Evolutionary conservation across 2,113 vertebrate species (phyloP).

Genomic region (Coturnix japonica): DNA sequence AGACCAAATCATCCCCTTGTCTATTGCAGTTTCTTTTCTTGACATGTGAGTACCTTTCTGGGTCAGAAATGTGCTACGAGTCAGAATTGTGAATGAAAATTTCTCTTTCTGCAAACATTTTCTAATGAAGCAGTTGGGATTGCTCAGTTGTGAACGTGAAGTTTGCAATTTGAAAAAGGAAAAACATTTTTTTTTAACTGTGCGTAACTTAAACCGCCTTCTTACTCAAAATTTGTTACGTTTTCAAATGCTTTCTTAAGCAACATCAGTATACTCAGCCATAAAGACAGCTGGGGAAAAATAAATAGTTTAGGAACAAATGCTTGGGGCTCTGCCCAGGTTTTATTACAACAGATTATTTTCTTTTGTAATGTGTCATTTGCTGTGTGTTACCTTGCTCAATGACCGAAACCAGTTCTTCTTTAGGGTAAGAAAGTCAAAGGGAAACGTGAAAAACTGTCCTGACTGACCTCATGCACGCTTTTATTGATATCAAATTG

Average conservation of each 20-base stretch:
- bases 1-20: neutral
- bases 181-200: neutral
- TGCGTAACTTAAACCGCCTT: neutral
- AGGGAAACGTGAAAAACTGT: conserved; percentile 53
- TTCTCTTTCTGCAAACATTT: neutral
- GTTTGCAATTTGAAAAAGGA: neutral
- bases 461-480: conserved; percentile 40
- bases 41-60: neutral
- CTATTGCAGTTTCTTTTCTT: neutral
- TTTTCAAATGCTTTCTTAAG: conserved; percentile 17
- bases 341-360: conserved; percentile 51
- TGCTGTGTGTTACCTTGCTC: conserved; percentile 23
- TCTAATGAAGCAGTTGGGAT: neutral
- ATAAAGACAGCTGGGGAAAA: conserved; percentile 34
- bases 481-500: conserved; percentile 69
- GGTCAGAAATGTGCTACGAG: neutral
- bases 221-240: neutral
- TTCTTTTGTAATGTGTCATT: conserved; percentile 33
- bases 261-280: neutral
- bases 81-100: neutral
- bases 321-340: conserved; percentile 41
- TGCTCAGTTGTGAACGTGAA: neutral
- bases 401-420: neutral
- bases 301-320: conserved; percentile 61
- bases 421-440: conserved; percentile 24